Base-by-base conservation (phyloP, 2,113 vertebrate genomes). In the Limanda limanda region DNA sequence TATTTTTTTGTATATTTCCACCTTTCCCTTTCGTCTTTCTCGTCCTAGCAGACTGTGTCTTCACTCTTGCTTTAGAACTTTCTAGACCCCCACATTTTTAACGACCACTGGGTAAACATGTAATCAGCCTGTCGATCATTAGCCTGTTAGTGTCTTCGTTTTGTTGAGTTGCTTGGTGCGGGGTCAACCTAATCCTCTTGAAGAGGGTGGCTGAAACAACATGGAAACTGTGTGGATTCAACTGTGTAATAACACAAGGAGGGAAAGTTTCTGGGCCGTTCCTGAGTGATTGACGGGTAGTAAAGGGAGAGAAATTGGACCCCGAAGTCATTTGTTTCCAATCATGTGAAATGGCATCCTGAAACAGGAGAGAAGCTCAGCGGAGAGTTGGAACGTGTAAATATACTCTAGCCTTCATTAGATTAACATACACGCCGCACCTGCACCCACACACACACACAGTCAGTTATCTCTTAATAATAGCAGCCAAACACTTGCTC, bases 261-360 rank as follows among this genome's bases (percentile, higher is more conserved):
- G 64, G 81, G 65, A 81, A 8, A 60, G 78, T 71, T 79, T 13
- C 51, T 48, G 83, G 72, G 40, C 64, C 5, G 2, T 24, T 80
- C 48, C 2, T 12, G 37, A 1, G 55, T 93, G 92, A 93, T 83
- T 91, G 92, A 93, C 92, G 81, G 84, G 80, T 59, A 31, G 85
- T 79, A 76, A 87, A 88, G 77, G 83, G 67, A 79, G 74, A 78
- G 89, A 89, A 91, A 91, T 74, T 45, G 78, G 89, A 93, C 75
- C 85, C 89, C 12, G 48, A 62, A 86, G 85, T 92, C 90, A 92
- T 92, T 92, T 92, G 91, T 91, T 92, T 92, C 90, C 90, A 92
- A 90, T 92, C 91, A 93, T 84, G 78, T 89, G 90, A 90, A 93
- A 92, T 90, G 75, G 89, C 87, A 88, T 91, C 86, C 83, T 76